Evolutionary conservation across 1,140 invertebrate species (phyloP), one percentile per base, ranked within the genome.

Genomic region (Tetramorium simillimum): DNA sequence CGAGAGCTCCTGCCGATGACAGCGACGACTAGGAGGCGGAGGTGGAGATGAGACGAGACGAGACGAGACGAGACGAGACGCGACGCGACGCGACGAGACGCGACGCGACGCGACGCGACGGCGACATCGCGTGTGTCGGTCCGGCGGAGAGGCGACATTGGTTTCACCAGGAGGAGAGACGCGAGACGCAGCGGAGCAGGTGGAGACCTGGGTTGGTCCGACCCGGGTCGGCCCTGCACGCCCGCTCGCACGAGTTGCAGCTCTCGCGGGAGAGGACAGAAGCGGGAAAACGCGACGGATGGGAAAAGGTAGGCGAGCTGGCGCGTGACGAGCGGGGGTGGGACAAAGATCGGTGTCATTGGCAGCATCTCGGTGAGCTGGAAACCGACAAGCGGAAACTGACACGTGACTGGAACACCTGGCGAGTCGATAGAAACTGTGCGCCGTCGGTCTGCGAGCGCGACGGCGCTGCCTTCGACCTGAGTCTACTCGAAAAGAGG

Each of bases 281-380:
- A 62, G 73, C 62, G 90, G 90, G 84, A 89, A 88, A 86, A 86
- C 89, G 81, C 69, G 76, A 63, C 7, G 73, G 56, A 62, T 46
- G 43, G 78, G 21, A 87, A 82, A 82, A 51, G 69, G 77, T 82
- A 40, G 28, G 76, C 46, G 81, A 78, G 60, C 40, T 65, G 58
- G 40, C 56, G 33, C 70, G 53, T 58, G 76, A 73, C 56, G 60
- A 28, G 37, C 58, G 58, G 63, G 70, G 70, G 86, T 84, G 89
- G 93, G 92, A 94, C 93, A 94, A 94, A 93, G 94, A 94, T 94
- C 91, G 88, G 91, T 91, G 93, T 95, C 93, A 94, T 93, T 88
- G 93, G 91, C 93, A 95, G 93, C 87, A 88, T 93, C 91, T 92
- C 89, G 87, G 91, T 73, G 86, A 78, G 78, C 73, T 70, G 90